Evolutionary conservation across 2,113 vertebrate species (phyloP).

Genomic region (Manacus vitellinus): DNA sequence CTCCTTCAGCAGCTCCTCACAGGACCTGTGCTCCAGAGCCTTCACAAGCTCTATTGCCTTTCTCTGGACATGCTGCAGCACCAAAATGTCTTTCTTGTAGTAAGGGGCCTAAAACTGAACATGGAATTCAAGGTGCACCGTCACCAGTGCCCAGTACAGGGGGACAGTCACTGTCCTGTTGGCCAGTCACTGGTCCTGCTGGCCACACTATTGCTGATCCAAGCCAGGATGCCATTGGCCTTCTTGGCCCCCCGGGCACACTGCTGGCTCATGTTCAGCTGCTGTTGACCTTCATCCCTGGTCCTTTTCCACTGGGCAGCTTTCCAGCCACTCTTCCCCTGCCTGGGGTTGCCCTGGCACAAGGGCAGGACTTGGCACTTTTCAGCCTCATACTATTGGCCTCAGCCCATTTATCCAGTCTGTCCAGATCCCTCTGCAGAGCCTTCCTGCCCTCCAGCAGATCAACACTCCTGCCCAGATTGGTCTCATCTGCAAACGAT

Average conservation of each 20-base stretch:
- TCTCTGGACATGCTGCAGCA: neutral
- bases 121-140: neutral
- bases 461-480: fast-evolving
- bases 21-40: neutral
- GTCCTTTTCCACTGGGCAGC: neutral
- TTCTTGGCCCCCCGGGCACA: neutral
- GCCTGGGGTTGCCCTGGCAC: neutral
- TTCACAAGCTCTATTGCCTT: neutral
- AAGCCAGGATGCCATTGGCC: neutral
- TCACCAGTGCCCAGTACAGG: neutral
- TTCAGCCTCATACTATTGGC: fast-evolving
- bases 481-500: fast-evolving
- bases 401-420: neutral
- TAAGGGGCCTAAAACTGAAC: neutral
- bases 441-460: neutral
- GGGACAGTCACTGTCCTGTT: neutral
- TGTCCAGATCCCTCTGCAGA: neutral
- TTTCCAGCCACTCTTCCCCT: neutral
- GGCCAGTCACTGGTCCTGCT: neutral
- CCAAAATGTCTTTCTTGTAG: neutral
- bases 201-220: neutral
- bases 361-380: fast-evolving
- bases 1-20: neutral
- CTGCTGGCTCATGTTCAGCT: neutral
- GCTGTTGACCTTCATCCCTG: neutral